Evolutionary conservation across 2,888 invertebrate genomes (phyloP), one percentile per base, ranked within the genome.

Genomic region (Drosophila buzzatii): DNA sequence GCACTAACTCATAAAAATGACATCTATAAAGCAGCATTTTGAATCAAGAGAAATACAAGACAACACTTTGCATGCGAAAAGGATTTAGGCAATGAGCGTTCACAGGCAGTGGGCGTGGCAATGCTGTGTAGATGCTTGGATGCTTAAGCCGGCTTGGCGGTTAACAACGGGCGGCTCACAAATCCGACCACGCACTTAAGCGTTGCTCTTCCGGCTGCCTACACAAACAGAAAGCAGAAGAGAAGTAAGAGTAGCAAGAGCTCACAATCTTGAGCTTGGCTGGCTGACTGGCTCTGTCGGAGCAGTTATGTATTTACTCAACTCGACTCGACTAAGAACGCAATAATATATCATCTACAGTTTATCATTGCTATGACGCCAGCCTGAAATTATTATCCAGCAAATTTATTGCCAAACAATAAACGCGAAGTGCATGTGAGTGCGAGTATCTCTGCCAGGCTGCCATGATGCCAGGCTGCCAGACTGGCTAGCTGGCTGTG

Each of bases 311-410:
- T 59, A 86, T 90, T 88, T 87, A 82, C 79, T 31, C 49, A 5
- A 45, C 23, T 49, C 49, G 31, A 31, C 12, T 82, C 80, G 82
- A 76, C 79, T 81, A 82, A 89, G 80, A 87, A 83, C 78, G 85
- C 84, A 89, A 91, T 90, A 90, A 90, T 91, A 90, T 91, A 90
- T 90, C 91, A 91, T 90, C 89, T 76, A 80, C 89, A 90, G 91
- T 89, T 91, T 90, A 90, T 90, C 91, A 90, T 91, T 85, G 90
- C 91, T 90, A 82, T 82, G 91, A 90, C 90, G 91, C 89, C 91
- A 90, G 90, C 85, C 89, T 82, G 82, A 89, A 90, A 90, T 90
- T 91, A 90, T 90, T 90, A 90, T 90, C 89, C 90, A 79, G 80
- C 81, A 76, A 90, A 90, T 90, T 90, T 90, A 90, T 91, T 90